Evolutionary conservation across 1,140 invertebrate genomes (phyloP).

Genomic region (Calephelis virginiensis): DNA sequence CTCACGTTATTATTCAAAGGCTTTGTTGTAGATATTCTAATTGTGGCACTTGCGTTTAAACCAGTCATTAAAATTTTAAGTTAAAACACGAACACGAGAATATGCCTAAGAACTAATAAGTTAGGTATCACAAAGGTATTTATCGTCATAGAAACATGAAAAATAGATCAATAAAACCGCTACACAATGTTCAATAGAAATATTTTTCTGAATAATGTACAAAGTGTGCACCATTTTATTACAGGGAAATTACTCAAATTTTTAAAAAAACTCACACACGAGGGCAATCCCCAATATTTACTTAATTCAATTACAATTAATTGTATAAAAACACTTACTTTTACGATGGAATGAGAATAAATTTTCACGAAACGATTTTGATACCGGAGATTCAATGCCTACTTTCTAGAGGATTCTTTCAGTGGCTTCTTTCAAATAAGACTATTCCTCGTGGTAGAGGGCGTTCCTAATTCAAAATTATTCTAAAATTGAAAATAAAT

Average conservation of each 20-base stretch:
- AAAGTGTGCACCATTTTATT: not conserved
- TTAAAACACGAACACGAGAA: slow-evolving; percentile 18
- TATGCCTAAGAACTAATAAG: slow-evolving; percentile 15
- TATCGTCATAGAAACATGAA: slow-evolving; percentile 64
- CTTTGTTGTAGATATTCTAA: slow-evolving; percentile 66
- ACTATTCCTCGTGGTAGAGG: slow-evolving; percentile 54
- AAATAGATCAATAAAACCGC: slow-evolving; percentile 67
- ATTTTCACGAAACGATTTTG: slow-evolving; percentile 76
- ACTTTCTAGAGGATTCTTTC: slow-evolving; percentile 77
- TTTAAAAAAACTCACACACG: not conserved
- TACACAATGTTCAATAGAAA: slow-evolving; percentile 36
- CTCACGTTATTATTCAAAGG: slow-evolving; percentile 35
- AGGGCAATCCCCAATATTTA: not conserved
- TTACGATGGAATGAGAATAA: slow-evolving; percentile 67
- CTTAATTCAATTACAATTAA: slow-evolving; percentile 30
- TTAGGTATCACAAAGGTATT: slow-evolving; percentile 12
- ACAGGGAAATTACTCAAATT: not conserved
- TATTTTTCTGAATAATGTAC: slow-evolving; percentile 21
- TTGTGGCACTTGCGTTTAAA: slow-evolving; percentile 66
- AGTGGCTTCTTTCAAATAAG: slow-evolving; percentile 72
- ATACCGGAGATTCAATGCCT: slow-evolving; percentile 75
- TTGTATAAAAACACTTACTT: slow-evolving; percentile 64
- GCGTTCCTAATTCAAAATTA: slow-evolving; percentile 70
- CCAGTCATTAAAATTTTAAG: slow-evolving; percentile 65
- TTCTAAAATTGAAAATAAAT: slow-evolving; percentile 42